Evolutionary conservation across 2,113 vertebrate species (phyloP).

Genomic region (Gambusia holbrooki): DNA sequence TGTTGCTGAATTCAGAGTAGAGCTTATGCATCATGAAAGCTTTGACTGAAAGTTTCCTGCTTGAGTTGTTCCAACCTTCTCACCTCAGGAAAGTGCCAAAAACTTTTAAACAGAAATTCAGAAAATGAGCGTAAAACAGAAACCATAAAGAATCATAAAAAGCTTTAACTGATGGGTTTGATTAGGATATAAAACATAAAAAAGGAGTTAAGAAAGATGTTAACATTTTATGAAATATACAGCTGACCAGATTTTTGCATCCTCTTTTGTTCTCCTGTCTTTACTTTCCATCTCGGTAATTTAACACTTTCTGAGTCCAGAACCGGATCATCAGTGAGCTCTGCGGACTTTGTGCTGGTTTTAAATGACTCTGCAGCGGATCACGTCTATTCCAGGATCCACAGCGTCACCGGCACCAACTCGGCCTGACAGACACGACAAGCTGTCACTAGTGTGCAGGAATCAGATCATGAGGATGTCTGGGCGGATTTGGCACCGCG

Average conservation of each 20-base stretch:
- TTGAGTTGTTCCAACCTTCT: neutral
- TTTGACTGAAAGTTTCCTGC: neutral
- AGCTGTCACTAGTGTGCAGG: neutral
- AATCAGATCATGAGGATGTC: slow-evolving; percentile 4
- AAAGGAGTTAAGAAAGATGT: too few species aligned
- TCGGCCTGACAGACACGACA: slow-evolving; percentile 30
- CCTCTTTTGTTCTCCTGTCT: neutral
- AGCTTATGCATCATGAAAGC: neutral
- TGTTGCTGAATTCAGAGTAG: neutral
- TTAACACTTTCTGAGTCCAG: neutral
- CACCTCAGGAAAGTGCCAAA: neutral
- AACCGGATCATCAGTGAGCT: too few species aligned
- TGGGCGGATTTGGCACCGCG: neutral
- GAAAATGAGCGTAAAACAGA: neutral
- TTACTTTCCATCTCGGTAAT: neutral
- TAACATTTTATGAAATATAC: neutral
- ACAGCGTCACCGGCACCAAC: slow-evolving; percentile 8
- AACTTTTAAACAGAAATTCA: neutral
- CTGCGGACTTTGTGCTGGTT: slow-evolving; percentile 7
- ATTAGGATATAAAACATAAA: neutral
- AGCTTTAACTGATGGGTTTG: neutral
- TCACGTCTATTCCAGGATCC: slow-evolving; percentile 53
- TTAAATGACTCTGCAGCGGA: slow-evolving; percentile 35
- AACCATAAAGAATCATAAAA: neutral
- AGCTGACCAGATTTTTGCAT: neutral